phyloP scores from a whole-genome alignment of 2,113 vertebrate genomes.

The Eublepharis macularius region DNA sequence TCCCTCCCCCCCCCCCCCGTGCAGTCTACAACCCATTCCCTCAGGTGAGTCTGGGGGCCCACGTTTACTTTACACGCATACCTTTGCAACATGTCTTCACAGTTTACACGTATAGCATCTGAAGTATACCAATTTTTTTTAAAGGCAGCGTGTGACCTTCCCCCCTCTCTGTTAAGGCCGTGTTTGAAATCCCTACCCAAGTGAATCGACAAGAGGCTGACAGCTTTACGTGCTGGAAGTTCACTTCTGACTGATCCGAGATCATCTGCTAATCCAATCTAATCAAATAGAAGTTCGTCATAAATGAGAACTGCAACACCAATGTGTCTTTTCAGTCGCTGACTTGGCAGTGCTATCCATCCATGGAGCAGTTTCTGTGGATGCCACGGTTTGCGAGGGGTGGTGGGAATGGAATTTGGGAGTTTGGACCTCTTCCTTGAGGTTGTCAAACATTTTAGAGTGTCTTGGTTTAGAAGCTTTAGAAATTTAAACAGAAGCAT shows the following conservation, averaged over 20 bases:
- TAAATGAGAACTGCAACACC: fast-evolving
- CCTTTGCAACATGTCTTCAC: too few species aligned
- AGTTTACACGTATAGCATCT: too few species aligned
- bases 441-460: constrained; percentile 34
- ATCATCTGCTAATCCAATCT: not conserved
- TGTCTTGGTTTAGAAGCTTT: constrained; percentile 56
- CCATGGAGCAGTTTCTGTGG: not conserved
- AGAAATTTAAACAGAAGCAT: constrained; percentile 63
- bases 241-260: not conserved
- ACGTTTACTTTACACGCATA: too few species aligned
- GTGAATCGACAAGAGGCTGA: constrained; percentile 15
- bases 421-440: constrained; percentile 46
- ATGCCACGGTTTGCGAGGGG: not conserved
- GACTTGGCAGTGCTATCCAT: not conserved
- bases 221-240: constrained; percentile 18
- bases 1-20: too few species aligned
- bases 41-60: too few species aligned
- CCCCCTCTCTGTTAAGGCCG: constrained; percentile 38
- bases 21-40: too few species aligned
- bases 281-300: fast-evolving
- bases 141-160: constrained; percentile 7
- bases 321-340: not conserved
- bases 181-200: constrained; percentile 39
- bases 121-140: too few species aligned
- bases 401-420: not conserved